Evolutionary conservation across 2,797 vertebrate species (phyloP).

Genomic region (Coluber constrictor): DNA sequence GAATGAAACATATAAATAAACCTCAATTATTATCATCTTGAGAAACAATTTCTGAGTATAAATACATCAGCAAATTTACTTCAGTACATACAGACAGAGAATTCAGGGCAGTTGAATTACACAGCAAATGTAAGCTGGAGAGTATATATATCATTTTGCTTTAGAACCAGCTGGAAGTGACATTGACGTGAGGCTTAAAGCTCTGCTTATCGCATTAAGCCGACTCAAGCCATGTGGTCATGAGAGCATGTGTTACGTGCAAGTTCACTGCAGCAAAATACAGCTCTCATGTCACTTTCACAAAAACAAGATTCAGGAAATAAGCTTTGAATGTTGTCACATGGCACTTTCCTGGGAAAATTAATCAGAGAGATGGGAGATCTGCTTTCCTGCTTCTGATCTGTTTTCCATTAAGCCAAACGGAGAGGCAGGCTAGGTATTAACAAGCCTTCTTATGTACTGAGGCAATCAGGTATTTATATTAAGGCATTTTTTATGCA

Average conservation of each 20-base stretch:
- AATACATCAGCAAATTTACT: not conserved
- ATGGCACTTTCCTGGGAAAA: not conserved
- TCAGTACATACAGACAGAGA: not conserved
- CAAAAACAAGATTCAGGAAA: conserved; percentile 10
- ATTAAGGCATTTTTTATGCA: not conserved
- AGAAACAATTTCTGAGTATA: not conserved
- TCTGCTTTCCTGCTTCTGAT: not conserved
- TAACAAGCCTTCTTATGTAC: not conserved
- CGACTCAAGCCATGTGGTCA: not conserved
- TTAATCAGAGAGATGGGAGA: not conserved
- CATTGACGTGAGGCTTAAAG: accelerated
- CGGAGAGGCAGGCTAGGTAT: conserved; percentile 6
- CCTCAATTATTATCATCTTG: not conserved
- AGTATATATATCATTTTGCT: not conserved
- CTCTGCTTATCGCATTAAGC: not conserved
- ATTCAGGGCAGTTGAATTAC: not conserved
- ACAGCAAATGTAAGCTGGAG: not conserved
- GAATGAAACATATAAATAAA: not conserved
- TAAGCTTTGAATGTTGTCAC: not conserved
- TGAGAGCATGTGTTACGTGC: not conserved
- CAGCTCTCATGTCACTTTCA: not conserved
- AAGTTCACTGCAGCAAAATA: not conserved
- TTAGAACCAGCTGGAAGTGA: not conserved
- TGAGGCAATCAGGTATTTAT: not conserved
- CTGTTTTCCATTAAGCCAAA: not conserved